These are phyloP conservation scores for Erannis defoliaria DNA, from an alignment of 2,888 invertebrate species.

Conservation along the genomic window DNA sequence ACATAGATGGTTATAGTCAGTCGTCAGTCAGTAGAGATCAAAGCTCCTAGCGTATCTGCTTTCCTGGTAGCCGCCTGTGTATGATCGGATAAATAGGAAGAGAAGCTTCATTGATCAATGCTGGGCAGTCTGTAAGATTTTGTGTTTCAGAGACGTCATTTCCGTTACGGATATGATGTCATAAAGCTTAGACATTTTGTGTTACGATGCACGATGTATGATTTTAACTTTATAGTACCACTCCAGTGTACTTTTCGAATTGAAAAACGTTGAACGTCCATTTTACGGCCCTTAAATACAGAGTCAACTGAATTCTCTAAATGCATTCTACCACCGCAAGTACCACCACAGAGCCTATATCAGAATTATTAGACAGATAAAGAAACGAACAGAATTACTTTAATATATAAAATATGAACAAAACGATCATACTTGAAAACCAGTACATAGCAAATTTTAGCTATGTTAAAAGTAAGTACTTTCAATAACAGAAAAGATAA, in stretches of 20 bases:
- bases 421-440: too few relatives aligned
- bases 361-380: neutral
- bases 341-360: neutral
- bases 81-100: constrained; percentile 23
- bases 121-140: neutral
- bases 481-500: too few relatives aligned
- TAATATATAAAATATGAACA: too few relatives aligned
- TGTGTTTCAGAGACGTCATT: neutral
- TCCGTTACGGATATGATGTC: neutral
- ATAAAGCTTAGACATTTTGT: neutral
- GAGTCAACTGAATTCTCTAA: constrained; percentile 11
- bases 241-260: constrained; percentile 14
- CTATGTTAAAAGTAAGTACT: too few relatives aligned
- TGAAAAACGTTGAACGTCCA: constrained; percentile 20
- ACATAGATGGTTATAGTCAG: constrained; percentile 15
- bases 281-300: constrained; percentile 23
- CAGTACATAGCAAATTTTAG: too few relatives aligned
- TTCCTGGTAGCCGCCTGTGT: constrained; percentile 53
- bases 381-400: neutral
- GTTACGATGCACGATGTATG: too few relatives aligned
- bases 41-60: constrained; percentile 46
- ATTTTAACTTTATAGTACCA: neutral
- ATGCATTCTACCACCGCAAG: constrained; percentile 8
- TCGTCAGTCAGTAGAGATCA: constrained; percentile 39
- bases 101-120: neutral